A percentile compares a stretch with the other conserved stretches of the same genome.
Evolutionary conservation across 2,113 vertebrate species (phyloP).

Genomic region (Montifringilla adamsi): DNA sequence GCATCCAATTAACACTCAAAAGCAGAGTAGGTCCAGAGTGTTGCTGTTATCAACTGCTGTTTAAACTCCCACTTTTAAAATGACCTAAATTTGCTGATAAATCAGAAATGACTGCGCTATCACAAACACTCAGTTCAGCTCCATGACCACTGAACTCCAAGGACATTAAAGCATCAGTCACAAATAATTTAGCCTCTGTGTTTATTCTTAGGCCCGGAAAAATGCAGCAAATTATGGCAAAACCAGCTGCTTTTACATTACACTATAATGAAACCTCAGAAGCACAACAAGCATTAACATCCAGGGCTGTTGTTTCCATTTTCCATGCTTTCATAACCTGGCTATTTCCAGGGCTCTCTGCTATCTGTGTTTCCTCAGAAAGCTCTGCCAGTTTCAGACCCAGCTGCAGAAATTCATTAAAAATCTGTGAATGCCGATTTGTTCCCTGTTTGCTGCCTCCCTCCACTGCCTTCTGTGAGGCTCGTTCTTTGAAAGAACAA

Average conservation of each 20-base stretch:
- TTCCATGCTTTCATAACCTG: constrained; percentile 35
- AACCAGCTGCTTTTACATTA: not conserved
- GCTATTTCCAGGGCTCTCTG: constrained; percentile 12
- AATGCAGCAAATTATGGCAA: not conserved
- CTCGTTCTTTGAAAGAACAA: constrained; percentile 38
- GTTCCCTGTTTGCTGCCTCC: not conserved
- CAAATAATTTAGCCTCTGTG: not conserved
- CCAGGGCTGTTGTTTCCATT: not conserved
- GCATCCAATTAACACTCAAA: constrained; percentile 22
- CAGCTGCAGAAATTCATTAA: constrained; percentile 56
- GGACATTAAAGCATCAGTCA: not conserved
- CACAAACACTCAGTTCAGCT: not conserved
- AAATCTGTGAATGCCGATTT: not conserved
- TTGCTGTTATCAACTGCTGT: not conserved
- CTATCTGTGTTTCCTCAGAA: constrained; percentile 4
- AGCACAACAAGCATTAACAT: not conserved
- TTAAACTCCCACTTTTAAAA: constrained; percentile 12
- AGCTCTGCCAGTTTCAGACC: constrained; percentile 13
- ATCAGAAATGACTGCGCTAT: constrained; percentile 24
- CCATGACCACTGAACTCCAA: not conserved
- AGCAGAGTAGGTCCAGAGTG: not conserved
- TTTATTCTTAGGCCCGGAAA: constrained; percentile 2
- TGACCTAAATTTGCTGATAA: constrained; percentile 53
- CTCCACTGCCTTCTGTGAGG: not conserved
- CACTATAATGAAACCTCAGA: not conserved